phyloP scores from a whole-genome alignment of 2,888 invertebrate genomes.

The Cremastobaeus sp. region DNA sequence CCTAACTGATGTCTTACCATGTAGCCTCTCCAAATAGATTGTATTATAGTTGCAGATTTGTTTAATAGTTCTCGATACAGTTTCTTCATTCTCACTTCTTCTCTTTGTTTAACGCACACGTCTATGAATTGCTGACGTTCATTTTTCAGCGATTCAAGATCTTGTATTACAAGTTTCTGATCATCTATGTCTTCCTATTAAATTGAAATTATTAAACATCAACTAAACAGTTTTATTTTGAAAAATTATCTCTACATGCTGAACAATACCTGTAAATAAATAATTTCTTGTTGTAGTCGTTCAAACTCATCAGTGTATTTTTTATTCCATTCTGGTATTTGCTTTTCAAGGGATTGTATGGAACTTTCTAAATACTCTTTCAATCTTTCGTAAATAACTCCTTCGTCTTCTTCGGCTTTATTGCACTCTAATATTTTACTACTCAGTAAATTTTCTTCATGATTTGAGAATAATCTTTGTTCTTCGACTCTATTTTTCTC shows the following conservation, averaged over 20 bases:
- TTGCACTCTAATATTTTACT: conserved; percentile 61
- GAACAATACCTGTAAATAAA: conserved; percentile 64
- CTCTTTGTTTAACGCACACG: conserved; percentile 60
- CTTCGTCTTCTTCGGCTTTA: conserved; percentile 58
- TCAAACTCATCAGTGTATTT: conserved; percentile 67
- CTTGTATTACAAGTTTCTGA: conserved; percentile 63
- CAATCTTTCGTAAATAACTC: conserved; percentile 64
- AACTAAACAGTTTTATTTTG: neutral
- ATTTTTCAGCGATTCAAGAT: conserved; percentile 57
- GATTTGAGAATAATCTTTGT: conserved; percentile 57
- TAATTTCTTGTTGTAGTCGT: conserved; percentile 64
- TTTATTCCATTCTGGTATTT: conserved; percentile 65
- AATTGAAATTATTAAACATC: neutral
- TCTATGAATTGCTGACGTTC: conserved; percentile 66
- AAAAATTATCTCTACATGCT: neutral
- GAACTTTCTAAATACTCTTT: conserved; percentile 58
- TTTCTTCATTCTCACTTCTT: conserved; percentile 51
- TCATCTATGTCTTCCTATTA: conserved; percentile 65
- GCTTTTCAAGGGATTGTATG: conserved; percentile 63
- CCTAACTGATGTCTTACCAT: conserved; percentile 71
- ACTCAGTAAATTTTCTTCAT: conserved; percentile 61
- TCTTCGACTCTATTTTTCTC: conserved; percentile 68
- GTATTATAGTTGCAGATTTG: conserved; percentile 68
- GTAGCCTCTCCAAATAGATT: conserved; percentile 69
- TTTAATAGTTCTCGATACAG: conserved; percentile 63